These are phyloP conservation scores for Gymnocypris eckloni DNA, from an alignment of 2,797 vertebrate species.

Conservation along the genomic window DNA sequence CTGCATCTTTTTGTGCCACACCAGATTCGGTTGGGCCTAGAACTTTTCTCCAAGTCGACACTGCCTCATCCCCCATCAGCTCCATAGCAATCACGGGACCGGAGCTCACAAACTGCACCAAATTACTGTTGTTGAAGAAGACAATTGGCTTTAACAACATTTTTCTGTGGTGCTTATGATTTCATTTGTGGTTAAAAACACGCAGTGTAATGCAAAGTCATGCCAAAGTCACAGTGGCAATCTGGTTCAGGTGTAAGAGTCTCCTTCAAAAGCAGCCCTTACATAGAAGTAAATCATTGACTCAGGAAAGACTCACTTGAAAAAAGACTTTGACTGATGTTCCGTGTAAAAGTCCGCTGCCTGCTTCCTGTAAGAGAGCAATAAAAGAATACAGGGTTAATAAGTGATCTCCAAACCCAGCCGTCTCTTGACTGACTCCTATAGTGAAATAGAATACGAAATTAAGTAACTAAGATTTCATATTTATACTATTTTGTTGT, in stretches of 20 bases:
- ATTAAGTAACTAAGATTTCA: not conserved
- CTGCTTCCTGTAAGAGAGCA: constrained; percentile 84
- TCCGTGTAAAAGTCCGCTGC: constrained; percentile 89
- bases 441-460: constrained; percentile 13
- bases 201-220: constrained; percentile 33
- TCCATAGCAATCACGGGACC: constrained; percentile 92
- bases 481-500: not conserved
- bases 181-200: not conserved
- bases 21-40: constrained; percentile 84
- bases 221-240: constrained; percentile 29
- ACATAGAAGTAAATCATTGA: constrained; percentile 70
- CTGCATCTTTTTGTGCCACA: constrained; percentile 78
- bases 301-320: constrained; percentile 82
- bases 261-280: constrained; percentile 55
- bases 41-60: constrained; percentile 85
- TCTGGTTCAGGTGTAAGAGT: constrained; percentile 44
- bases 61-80: constrained; percentile 89
- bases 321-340: constrained; percentile 89
- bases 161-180: not conserved
- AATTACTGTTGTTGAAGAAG: constrained; percentile 76
- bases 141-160: not conserved
- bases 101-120: constrained; percentile 88
- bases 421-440: constrained; percentile 44
- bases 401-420: constrained; percentile 63
- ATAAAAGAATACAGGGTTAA: constrained; percentile 69